phyloP scores from a whole-genome alignment of 1,140 invertebrate species.

The Orchestia grillus region DNA sequence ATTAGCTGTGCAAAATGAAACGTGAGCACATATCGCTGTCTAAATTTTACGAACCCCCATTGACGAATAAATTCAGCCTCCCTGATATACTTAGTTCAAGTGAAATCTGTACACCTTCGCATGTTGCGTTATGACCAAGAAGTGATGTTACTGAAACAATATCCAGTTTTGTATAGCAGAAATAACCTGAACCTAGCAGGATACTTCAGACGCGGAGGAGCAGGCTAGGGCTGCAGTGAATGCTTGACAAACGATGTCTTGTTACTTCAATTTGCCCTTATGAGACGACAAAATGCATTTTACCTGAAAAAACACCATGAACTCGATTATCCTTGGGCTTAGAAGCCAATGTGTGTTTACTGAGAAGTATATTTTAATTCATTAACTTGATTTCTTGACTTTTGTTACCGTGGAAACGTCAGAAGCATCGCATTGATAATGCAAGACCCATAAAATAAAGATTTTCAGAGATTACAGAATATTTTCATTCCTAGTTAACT shows the following conservation, averaged over 20 bases:
- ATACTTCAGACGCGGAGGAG: neutral
- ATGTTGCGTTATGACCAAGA: neutral
- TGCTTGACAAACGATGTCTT: neutral
- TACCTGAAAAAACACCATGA: neutral
- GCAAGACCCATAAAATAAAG: no score
- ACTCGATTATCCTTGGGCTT: neutral
- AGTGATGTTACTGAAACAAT: neutral
- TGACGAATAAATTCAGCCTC: neutral
- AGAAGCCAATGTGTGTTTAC: neutral
- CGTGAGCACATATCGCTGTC: no score
- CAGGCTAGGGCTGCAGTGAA: neutral
- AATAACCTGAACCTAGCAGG: neutral
- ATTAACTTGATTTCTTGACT: no score
- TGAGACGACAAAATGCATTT: neutral
- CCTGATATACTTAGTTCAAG: no score
- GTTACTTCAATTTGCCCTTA: neutral
- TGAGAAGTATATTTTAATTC: neutral
- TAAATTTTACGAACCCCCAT: neutral
- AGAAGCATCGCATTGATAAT: no score
- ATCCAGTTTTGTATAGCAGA: neutral
- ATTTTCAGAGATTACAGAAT: no score
- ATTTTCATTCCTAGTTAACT: no score
- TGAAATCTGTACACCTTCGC: no score
- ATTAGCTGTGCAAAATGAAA: no score
- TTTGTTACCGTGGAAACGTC: no score